Base-by-base conservation (phyloP, 2,888 invertebrate genomes). In the Carabus problematicus region DNA sequence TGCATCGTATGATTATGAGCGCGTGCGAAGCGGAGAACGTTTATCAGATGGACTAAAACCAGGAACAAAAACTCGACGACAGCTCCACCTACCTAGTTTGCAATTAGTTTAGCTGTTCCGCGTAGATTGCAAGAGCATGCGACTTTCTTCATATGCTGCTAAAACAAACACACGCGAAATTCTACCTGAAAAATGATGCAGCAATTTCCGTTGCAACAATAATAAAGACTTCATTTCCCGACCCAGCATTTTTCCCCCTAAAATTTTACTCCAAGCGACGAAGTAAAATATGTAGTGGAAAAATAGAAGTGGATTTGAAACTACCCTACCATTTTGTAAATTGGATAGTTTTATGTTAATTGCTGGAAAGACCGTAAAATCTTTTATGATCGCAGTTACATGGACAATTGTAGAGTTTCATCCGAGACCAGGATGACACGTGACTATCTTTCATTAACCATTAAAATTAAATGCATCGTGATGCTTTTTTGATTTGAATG, bases 41-140 rank as follows among this genome's bases (percentile, higher is more conserved):
- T 60, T 60, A 60, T 60, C 60, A 60, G 45, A 42, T 60, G 60
- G 60, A 60, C 60, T 60, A 8, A 45, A 29, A 60, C 43, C 55
- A 47, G 19, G n/a, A 55, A 42, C 42, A 64, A 64, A 55, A 64
- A 64, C 39, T 41, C 49, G 64, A 54, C 64, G 64, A 64, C 64
- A 64, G 64, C 12, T 6, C 60, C 43, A 45, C 60, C 45, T 43
- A 55, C 64, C 55, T 54, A 41, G 54, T 64, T 64, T 64, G 55
- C 55, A 54, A 64, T 64, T 64, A 55, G 64, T 64, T 64, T 52
- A 29, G 55, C n/a, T 18, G 18, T 14, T 49, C 47, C 18, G 49
- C 49, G 7, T 18, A 16, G 49, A 49, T 16, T 58, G 40, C 41
- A 58, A 29, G 40, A 61, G 49, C 62, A 62, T 62, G 62, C 62